Conservation (phyloP, 2,113 vertebrate species). For the Rhinopomastus cyanomelas region DNA sequence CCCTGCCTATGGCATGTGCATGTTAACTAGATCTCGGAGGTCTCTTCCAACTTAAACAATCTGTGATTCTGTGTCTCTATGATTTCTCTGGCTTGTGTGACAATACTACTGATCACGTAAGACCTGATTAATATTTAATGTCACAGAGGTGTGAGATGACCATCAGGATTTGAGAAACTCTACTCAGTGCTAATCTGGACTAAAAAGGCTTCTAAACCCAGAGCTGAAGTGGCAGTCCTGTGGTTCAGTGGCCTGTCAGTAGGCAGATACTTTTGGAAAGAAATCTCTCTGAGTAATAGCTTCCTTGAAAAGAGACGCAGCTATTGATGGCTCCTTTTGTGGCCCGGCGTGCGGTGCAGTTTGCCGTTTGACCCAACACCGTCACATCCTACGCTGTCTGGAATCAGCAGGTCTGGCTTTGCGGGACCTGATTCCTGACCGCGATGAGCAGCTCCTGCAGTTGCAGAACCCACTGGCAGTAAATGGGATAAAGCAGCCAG, state of each 20-base stretch:
- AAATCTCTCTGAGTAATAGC: neutral
- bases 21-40: too few relatives aligned
- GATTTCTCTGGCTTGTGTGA: neutral
- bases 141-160: neutral
- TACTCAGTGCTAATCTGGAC: neutral
- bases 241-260: neutral
- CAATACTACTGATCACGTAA: neutral
- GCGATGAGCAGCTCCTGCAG: accelerated
- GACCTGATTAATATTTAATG: neutral
- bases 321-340: neutral
- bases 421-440: neutral
- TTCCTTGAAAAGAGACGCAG: neutral
- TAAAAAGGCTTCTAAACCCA: neutral
- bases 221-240: neutral
- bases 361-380: neutral
- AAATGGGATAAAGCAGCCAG: neutral
- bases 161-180: neutral
- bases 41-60: too few relatives aligned
- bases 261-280: neutral
- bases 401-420: neutral
- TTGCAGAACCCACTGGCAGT: neutral
- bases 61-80: neutral
- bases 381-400: neutral
- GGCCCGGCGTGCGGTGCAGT: neutral
- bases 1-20: too few relatives aligned